Base-by-base conservation (phyloP, 1,140 invertebrate genomes). In the Drosophila nigrodunni region DNA sequence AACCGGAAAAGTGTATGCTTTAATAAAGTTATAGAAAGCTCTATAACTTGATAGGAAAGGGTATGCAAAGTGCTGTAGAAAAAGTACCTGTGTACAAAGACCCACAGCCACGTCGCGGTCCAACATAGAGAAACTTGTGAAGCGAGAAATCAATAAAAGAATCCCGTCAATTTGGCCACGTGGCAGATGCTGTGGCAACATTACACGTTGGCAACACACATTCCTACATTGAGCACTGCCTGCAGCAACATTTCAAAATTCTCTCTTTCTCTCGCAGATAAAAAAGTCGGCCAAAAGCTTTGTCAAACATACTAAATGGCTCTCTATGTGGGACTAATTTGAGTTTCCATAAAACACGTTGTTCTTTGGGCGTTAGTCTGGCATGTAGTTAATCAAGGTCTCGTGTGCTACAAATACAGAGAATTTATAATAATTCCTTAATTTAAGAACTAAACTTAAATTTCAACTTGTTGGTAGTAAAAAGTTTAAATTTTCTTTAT, bases 121-220 rank as follows among this genome's bases (percentile, higher is more conserved):
- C 18, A 1, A 21, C 18, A 21, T 21, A 21, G 18, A 21, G 18
- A 25, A 55, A n/a, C 66, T 37, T 54, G 34, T 59, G 13, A 49
- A 41, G 47, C 58, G 43, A 54, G 67, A 61, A 70, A 70, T 70
- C 67, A 70, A 70, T 70, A 70, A 43, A 7, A 41, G 46, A 21
- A 34, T 21, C 37, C 44, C 43, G 65, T 34, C 9, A 37, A 37
- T 49, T 54, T 30, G 21, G 34, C 41, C 44, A 55, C 41, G 62
- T 49, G 18, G 5, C 39, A 9, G 50, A 37, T 73, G 70, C 47
- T 54, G 46, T 25, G 25, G 55, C 71, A 73, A 68, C 71, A 60
- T 39, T 8, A 1, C 11, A 10, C 8, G 47, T 9, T 46, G 39
- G 43, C 65, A 61, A 50, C 71, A 74, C 49, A 35, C 49, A n/a